Base-by-base conservation (phyloP, 2,888 invertebrate species). In the Eupithecia subfuscata region DNA sequence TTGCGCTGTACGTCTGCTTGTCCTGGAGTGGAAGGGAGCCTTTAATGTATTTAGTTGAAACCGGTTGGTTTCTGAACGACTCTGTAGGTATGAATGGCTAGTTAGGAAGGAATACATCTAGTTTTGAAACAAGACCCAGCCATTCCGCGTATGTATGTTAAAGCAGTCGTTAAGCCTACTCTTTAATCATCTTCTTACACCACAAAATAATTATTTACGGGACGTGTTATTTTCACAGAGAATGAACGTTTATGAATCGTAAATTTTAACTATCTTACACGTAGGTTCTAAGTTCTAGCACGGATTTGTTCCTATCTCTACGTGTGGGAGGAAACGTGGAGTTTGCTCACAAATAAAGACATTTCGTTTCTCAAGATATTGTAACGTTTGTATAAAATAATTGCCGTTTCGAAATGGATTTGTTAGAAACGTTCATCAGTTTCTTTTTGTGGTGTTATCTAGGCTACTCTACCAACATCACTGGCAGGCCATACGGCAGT, bases 291-390 rank as follows among this genome's bases (percentile, higher is more conserved):
- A 82, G 79, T 82, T 82, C 77, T 77, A 77, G 80, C 80, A 82
- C 80, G 79, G 63, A 45, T 73, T 63, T 43, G 40, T 72, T 37
- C 52, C 60, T 69, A 69, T 30, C 34, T 80, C 74, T 40, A 86
- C 84, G 92, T 92, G 89, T 68, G 92, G 92, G 81, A 90, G 71
- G 63, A 52, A 71, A 75, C 71, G 37, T 52, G 7, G 69, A 77
- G 80, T 89, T 88, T 88, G 86, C 85, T 85, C 83, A 87, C 88
- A 89, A 90, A 91, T 91, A 90, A 85, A 92, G 89, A 87, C 87
- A 87, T 92, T 90, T 90, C 88, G 82, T 88, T 86, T 87, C 87
- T 89, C 89, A 86, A 83, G 85, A 87, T 88, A 87, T 86, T 86
- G 87, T 89, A 87, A 88, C 85, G 81, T 87, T 78, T 87, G 86